Conservation (phyloP, 2,113 vertebrate genomes). For the Fregetta grallaria region DNA sequence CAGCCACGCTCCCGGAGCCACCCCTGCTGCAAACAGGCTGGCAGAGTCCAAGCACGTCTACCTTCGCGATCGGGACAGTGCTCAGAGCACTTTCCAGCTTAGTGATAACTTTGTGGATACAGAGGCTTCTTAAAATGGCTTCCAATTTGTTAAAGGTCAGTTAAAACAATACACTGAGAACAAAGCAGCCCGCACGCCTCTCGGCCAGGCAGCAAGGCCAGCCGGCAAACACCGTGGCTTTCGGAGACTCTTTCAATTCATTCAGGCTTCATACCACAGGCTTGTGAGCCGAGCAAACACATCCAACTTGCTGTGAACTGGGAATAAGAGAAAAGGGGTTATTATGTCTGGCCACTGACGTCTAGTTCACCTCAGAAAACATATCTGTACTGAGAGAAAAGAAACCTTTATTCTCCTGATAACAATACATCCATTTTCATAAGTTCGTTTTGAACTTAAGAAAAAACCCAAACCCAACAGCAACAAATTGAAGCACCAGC, state of each 20-base stretch:
- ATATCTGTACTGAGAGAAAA: background rate
- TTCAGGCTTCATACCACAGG: background rate
- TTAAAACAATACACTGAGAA: background rate
- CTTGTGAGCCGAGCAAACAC: background rate
- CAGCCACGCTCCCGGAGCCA: background rate
- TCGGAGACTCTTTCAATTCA: accelerated
- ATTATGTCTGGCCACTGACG: background rate
- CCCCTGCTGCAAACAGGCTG: background rate
- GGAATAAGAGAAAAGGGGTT: background rate
- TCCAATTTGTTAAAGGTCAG: background rate
- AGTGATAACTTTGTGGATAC: background rate
- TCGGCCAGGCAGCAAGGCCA: accelerated
- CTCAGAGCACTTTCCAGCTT: background rate
- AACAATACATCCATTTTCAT: slow-evolving; percentile 53
- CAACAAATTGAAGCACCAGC: background rate
- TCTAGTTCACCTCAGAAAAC: background rate
- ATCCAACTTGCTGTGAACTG: background rate
- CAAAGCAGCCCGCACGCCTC: background rate
- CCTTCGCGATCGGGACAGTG: background rate
- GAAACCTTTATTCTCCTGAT: slow-evolving; percentile 10
- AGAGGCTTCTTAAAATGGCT: background rate
- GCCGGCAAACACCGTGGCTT: accelerated
- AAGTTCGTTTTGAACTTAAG: background rate
- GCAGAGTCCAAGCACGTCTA: accelerated
- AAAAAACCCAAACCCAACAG: background rate